Percentiles rank a stretch among this genome's conserved stretches.
phyloP scores from a whole-genome alignment of 2,888 invertebrate species.

The Prosapia bicincta region DNA sequence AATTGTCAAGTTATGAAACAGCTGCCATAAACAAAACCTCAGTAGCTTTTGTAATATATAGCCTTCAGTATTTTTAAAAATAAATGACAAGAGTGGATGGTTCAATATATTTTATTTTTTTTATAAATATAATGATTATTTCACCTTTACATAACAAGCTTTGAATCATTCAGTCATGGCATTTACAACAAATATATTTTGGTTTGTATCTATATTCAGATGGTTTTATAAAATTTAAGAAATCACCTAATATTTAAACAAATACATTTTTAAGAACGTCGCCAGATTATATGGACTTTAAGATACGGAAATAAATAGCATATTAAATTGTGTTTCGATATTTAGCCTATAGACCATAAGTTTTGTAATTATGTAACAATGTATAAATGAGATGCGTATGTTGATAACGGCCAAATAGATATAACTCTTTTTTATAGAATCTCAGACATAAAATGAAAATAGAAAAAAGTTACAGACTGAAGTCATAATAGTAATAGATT shows the following conservation, averaged over 20 bases:
- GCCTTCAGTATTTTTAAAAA: not conserved
- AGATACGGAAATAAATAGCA: not conserved
- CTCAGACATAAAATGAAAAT: no score
- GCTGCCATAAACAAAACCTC: constrained; percentile 2
- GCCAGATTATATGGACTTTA: not conserved
- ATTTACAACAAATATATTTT: not conserved
- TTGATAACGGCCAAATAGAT: not conserved
- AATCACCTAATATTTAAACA: not conserved
- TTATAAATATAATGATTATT: not conserved
- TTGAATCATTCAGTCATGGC: not conserved
- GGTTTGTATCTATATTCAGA: no score
- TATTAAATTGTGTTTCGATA: not conserved
- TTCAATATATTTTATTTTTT: not conserved
- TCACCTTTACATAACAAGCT: no score
- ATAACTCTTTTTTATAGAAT: not conserved
- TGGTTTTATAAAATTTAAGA: not conserved
- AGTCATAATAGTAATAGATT: no score
- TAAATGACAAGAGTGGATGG: not conserved
- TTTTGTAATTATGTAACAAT: not conserved
- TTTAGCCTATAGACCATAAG: not conserved
- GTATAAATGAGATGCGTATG: not conserved
- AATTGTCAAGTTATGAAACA: not conserved
- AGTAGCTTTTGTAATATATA: not conserved
- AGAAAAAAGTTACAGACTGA: no score
- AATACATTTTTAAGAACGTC: not conserved